A percentile compares a stretch with the other conserved stretches of the same genome.
These are phyloP conservation scores for Oegoconia quadripuncta DNA, from an alignment of 2,888 invertebrate genomes.

Conservation along the genomic window DNA sequence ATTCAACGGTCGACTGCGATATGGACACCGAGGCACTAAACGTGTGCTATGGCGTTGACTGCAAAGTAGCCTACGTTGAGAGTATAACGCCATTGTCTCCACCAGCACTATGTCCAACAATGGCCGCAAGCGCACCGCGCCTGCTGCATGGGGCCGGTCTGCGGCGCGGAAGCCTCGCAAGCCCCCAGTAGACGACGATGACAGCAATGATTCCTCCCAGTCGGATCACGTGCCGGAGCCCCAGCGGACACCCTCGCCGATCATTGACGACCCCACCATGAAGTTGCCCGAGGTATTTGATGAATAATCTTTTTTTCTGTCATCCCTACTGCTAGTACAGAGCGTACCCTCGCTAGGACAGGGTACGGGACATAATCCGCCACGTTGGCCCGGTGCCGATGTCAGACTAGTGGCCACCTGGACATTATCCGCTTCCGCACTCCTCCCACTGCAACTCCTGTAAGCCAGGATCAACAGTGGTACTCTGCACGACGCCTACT, in stretches of 20 bases:
- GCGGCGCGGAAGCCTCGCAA: slow-evolving; percentile 39
- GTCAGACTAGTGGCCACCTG: too few species aligned
- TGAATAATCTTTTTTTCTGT: neutral
- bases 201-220: slow-evolving; percentile 45
- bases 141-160: slow-evolving; percentile 22
- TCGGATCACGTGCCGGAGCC: slow-evolving; percentile 38
- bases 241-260: slow-evolving; percentile 68
- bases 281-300: slow-evolving; percentile 81
- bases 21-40: too few species aligned
- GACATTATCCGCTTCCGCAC: too few species aligned
- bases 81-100: neutral
- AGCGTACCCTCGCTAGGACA: too few species aligned
- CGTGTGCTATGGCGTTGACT: too few species aligned
- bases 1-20: too few species aligned
- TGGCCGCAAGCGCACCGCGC: slow-evolving; percentile 33
- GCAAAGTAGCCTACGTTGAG: neutral
- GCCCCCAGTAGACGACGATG: slow-evolving; percentile 51
- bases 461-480: too few species aligned
- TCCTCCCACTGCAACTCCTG: too few species aligned
- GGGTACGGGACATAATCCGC: too few species aligned
- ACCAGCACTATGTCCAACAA: slow-evolving; percentile 30
- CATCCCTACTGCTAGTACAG: too few species aligned
- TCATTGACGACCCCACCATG: slow-evolving; percentile 78
- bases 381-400: too few species aligned
- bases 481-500: too few species aligned